Conservation (phyloP, 1,140 invertebrate genomes). For the Zophobas atratus region DNA sequence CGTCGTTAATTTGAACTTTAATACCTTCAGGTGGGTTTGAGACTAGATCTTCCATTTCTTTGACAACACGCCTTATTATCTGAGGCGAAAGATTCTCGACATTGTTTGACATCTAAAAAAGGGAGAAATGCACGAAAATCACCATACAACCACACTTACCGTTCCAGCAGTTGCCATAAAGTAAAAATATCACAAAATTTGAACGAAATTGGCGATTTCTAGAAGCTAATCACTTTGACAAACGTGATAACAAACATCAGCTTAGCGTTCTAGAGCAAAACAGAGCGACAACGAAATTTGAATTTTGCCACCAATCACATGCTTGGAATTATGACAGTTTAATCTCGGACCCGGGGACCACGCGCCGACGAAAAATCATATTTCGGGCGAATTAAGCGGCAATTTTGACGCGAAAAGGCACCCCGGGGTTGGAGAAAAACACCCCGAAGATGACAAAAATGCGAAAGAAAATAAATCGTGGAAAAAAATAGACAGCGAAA, state of each 20-base stretch:
- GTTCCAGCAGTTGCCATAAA: slow-evolving; percentile 50
- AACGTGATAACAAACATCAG: slow-evolving; percentile 57
- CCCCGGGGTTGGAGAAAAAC: too few relatives aligned
- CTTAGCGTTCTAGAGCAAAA: slow-evolving; percentile 53
- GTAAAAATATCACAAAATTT: slow-evolving; percentile 54
- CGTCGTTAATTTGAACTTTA: slow-evolving; percentile 88
- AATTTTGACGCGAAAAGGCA: not conserved
- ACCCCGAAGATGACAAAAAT: too few relatives aligned
- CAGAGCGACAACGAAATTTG: slow-evolving; percentile 54
- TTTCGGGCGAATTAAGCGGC: not conserved
- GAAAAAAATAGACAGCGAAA: not conserved
- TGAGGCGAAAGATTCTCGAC: slow-evolving; percentile 96
- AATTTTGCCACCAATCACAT: slow-evolving; percentile 58
- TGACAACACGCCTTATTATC: slow-evolving; percentile 87
- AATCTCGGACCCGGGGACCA: slow-evolving; percentile 43
- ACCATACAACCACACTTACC: slow-evolving; percentile 42
- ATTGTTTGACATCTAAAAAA: slow-evolving; percentile 85
- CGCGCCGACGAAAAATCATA: not conserved
- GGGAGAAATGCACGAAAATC: slow-evolving; percentile 13
- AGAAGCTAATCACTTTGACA: slow-evolving; percentile 25
- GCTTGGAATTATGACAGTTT: slow-evolving; percentile 4
- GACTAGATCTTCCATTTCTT: slow-evolving; percentile 86
- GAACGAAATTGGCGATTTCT: slow-evolving; percentile 16
- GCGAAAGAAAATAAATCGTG: too few relatives aligned
- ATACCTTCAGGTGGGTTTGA: slow-evolving; percentile 90